Percentiles rank a stretch among this genome's conserved stretches.
Evolutionary conservation across 2,113 vertebrate species (phyloP).

Genomic region (Charadrius vociferus): DNA sequence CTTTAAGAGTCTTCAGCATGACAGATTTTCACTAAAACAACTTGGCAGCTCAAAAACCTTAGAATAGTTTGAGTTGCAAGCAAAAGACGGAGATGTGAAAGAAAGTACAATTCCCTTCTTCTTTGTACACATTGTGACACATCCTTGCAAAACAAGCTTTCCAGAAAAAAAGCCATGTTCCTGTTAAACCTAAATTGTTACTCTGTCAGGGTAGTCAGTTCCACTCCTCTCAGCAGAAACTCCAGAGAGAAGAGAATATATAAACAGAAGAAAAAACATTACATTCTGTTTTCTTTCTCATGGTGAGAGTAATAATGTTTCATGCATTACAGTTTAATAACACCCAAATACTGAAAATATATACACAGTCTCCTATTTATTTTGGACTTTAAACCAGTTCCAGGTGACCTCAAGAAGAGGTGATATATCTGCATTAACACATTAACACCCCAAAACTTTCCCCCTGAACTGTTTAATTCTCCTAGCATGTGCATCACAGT

Average conservation of each 20-base stretch:
- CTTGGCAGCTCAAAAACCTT: background rate
- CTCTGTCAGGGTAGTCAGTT: background rate
- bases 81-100: background rate
- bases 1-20: conserved; percentile 34
- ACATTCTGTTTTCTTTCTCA: background rate
- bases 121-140: background rate
- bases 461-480: background rate
- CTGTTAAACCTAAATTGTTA: background rate
- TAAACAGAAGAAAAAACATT: background rate
- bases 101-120: background rate
- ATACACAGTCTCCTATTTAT: background rate
- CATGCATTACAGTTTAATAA: background rate
- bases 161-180: background rate
- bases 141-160: background rate
- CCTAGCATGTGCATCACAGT: background rate
- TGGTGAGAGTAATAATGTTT: background rate
- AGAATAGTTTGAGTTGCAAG: background rate
- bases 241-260: background rate
- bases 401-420: background rate
- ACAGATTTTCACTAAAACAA: conserved; percentile 27
- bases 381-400: background rate
- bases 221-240: background rate
- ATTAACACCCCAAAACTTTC: background rate
- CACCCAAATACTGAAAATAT: background rate
- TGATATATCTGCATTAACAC: background rate